These are phyloP conservation scores for Lophura nycthemera DNA, from an alignment of 2,113 vertebrate species.

Conservation along the genomic window DNA sequence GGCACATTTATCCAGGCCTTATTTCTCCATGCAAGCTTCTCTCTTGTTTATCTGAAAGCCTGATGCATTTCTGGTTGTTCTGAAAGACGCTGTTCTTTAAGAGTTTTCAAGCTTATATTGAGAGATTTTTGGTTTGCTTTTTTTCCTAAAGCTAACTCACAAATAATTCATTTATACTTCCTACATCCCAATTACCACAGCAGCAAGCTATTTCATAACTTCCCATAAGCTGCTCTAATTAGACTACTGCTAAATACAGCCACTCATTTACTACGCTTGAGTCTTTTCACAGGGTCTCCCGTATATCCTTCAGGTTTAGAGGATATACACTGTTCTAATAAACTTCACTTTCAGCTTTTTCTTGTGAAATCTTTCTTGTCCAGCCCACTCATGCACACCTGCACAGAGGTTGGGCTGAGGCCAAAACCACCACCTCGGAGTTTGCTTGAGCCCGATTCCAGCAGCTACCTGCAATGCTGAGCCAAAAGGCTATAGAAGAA, in stretches of 20 bases:
- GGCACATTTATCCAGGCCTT: not conserved
- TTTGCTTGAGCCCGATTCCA: not conserved
- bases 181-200: not conserved
- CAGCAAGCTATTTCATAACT: not conserved
- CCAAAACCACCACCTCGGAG: rapidly evolving
- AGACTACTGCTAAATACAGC: not conserved
- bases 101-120: not conserved
- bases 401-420: not conserved
- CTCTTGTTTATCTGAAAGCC: not conserved
- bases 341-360: not conserved
- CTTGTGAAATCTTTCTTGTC: not conserved
- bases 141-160: not conserved
- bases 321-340: not conserved
- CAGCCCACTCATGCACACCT: not conserved
- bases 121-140: not conserved
- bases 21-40: not conserved
- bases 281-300: not conserved
- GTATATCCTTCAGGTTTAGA: rapidly evolving
- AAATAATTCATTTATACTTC: not conserved
- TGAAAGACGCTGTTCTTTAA: not conserved
- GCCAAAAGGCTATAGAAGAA: not conserved
- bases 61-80: not conserved
- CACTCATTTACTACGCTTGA: not conserved
- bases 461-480: not conserved
- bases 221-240: not conserved